Evolutionary conservation across 2,113 vertebrate genomes (phyloP).

Genomic region (Bathybates hornii): DNA sequence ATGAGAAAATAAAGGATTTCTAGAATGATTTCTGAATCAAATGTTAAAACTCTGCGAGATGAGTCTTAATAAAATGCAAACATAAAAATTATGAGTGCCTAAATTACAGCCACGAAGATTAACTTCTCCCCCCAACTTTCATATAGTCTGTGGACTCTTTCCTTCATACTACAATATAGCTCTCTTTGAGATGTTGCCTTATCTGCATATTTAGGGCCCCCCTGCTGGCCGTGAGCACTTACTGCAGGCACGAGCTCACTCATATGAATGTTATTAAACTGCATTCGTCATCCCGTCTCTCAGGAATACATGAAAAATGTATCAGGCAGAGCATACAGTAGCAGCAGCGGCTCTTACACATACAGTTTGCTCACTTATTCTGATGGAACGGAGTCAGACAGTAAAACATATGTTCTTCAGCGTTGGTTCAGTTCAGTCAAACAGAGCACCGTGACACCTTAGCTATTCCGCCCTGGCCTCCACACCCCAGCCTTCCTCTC

Average conservation of each 20-base stretch:
- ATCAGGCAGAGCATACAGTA: not conserved
- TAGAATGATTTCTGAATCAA: not conserved
- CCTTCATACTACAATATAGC: not conserved
- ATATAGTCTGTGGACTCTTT: not conserved
- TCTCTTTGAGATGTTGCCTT: not conserved
- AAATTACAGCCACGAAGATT: not conserved
- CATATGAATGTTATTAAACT: not conserved
- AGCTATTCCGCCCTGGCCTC: constrained; percentile 26
- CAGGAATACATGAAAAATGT: not conserved
- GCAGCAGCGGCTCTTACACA: not conserved
- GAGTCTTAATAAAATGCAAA: not conserved
- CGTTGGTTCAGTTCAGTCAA: not conserved
- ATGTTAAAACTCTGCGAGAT: not conserved
- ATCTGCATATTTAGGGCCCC: not conserved
- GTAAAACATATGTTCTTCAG: not conserved
- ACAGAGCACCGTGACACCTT: constrained; percentile 3
- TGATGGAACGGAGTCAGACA: not conserved
- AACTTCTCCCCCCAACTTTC: not conserved
- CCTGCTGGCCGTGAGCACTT: constrained; percentile 4
- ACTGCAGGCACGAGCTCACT: not conserved
- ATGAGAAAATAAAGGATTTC: not conserved
- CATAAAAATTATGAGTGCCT: not conserved
- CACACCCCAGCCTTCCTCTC: constrained; percentile 18
- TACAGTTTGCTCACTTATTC: not conserved
- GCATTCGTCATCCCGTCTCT: constrained; percentile 15